phyloP scores from a whole-genome alignment of 2,113 vertebrate species.

The Chamaea fasciata region DNA sequence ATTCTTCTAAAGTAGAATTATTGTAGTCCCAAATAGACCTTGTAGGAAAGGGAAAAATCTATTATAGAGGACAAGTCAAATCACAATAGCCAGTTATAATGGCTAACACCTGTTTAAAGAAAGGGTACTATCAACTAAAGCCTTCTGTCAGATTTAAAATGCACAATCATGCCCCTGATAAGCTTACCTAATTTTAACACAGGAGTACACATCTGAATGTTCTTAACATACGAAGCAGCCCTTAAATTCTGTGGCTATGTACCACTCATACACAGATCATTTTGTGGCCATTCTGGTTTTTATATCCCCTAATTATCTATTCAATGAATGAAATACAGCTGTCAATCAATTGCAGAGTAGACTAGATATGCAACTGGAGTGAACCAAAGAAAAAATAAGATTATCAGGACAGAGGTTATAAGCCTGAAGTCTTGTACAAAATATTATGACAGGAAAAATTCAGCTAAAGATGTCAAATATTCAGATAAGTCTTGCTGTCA shows the following conservation, averaged over 20 bases:
- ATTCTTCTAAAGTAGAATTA: neutral
- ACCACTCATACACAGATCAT: too few relatives aligned
- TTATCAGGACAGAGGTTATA: neutral
- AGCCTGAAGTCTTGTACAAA: neutral
- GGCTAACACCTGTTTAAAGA: neutral
- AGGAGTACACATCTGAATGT: neutral
- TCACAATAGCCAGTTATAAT: neutral
- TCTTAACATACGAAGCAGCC: neutral
- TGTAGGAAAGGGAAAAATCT: neutral
- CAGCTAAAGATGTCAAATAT: neutral
- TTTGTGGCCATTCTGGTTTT: neutral
- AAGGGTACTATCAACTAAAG: neutral
- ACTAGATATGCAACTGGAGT: neutral
- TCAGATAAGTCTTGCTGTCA: neutral
- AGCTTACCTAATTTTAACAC: neutral
- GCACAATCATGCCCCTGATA: neutral
- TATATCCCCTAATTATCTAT: neutral
- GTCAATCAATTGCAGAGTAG: neutral
- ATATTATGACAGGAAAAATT: neutral
- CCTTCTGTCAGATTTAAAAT: neutral
- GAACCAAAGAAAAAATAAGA: neutral
- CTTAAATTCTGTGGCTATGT: neutral
- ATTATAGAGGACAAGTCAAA: neutral
- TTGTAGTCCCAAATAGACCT: neutral
- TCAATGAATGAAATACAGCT: neutral